phyloP scores from a whole-genome alignment of 2,797 vertebrate species.

The Periophthalmus magnuspinnatus region DNA sequence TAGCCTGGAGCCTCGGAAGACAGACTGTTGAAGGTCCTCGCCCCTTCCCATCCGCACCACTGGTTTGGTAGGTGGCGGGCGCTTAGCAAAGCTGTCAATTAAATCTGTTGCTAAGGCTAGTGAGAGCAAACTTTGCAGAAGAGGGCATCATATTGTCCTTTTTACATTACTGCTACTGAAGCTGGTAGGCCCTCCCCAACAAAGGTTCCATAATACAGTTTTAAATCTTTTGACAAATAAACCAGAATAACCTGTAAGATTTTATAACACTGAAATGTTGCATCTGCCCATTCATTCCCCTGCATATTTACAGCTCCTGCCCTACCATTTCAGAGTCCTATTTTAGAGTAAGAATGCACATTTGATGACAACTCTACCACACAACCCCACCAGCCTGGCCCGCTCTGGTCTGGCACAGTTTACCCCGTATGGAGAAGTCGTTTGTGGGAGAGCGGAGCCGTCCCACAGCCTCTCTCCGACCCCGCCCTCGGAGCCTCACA shows the following conservation, averaged over 20 bases:
- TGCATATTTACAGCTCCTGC: constrained; percentile 20
- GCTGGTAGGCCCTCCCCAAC: no score
- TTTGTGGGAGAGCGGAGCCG: constrained; percentile 39
- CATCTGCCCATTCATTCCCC: background rate
- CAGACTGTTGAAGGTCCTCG: no score
- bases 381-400: constrained; percentile 41
- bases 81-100: no score
- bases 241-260: background rate
- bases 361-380: constrained; percentile 25
- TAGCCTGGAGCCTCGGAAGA: no score
- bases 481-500: constrained; percentile 24
- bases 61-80: no score
- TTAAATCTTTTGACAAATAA: background rate
- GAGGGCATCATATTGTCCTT: no score
- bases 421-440: constrained; percentile 54
- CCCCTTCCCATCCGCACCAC: no score
- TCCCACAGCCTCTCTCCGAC: constrained; percentile 34
- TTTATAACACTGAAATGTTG: background rate
- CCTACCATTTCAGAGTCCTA: constrained; percentile 25
- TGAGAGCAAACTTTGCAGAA: no score
- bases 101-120: no score
- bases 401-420: constrained; percentile 44
- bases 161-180: no score
- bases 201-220: no score
- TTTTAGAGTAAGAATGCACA: constrained; percentile 40